A percentile compares a stretch with the other conserved stretches of the same genome.
Conservation (phyloP, 2,797 vertebrate species). For the Gallinago stenura region DNA sequence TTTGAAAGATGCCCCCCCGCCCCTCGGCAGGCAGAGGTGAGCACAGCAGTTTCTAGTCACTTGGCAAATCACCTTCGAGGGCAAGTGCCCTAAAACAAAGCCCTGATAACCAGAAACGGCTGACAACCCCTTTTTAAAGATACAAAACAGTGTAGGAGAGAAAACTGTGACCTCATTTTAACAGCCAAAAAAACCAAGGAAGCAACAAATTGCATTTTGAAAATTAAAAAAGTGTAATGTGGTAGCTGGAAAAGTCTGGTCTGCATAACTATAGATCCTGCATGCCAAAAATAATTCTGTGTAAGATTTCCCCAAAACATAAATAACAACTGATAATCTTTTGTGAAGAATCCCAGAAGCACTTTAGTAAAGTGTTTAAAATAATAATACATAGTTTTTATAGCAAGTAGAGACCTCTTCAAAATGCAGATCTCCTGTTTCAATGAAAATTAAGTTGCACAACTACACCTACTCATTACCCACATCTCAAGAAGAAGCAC, state of each 20-base stretch:
- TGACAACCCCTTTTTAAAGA: neutral
- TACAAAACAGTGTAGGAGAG: neutral
- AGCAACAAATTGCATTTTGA: neutral
- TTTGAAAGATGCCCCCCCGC: neutral
- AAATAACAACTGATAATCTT: neutral
- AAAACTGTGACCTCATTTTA: neutral
- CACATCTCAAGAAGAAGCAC: accelerated
- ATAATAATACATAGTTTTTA: neutral
- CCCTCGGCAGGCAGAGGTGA: neutral
- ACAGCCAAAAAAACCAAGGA: neutral
- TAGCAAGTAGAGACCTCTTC: neutral
- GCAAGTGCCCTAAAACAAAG: neutral
- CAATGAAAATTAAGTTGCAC: neutral
- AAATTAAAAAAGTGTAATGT: neutral
- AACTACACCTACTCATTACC: neutral
- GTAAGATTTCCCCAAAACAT: neutral
- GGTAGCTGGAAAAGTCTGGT: no score
- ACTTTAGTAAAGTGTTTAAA: neutral
- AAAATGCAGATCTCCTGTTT: neutral
- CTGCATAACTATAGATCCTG: neutral
- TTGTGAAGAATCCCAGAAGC: neutral
- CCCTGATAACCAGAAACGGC: neutral
- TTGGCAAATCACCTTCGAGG: neutral
- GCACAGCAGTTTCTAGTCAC: accelerated
- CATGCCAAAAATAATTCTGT: neutral